phyloP scores from a whole-genome alignment of 2,113 vertebrate genomes.

The Petromus typicus region DNA sequence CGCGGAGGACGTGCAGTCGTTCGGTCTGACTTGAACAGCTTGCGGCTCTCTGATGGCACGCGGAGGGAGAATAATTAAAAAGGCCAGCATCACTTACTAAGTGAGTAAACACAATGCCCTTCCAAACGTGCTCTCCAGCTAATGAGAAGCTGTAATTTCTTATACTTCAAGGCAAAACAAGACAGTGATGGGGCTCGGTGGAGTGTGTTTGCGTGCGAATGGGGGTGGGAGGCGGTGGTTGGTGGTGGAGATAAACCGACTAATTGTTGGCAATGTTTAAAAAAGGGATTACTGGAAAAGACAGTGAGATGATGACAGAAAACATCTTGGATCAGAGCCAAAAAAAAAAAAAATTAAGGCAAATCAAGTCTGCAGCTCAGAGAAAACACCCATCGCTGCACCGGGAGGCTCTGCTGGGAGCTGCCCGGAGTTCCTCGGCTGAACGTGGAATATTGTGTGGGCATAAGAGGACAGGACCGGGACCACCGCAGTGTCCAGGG shows the following conservation, averaged over 20 bases:
- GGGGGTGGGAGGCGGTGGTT: constrained; percentile 73
- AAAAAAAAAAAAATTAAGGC: constrained; percentile 84
- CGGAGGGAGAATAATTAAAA: constrained; percentile 88
- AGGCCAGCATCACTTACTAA: constrained; percentile 88
- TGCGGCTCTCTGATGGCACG: constrained; percentile 86
- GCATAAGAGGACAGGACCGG: constrained; percentile 77
- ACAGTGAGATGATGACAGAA: constrained; percentile 88
- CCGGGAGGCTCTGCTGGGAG: constrained; percentile 80
- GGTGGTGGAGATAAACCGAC: constrained; percentile 82
- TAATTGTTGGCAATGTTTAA: constrained; percentile 90
- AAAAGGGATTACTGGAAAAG: constrained; percentile 89
- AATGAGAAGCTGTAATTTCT: constrained; percentile 90
- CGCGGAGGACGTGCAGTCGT: constrained; percentile 82
- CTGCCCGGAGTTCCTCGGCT: constrained; percentile 73
- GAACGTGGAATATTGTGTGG: constrained; percentile 76
- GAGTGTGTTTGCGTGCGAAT: constrained; percentile 76
- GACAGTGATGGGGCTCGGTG: constrained; percentile 85
- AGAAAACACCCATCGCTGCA: constrained; percentile 82
- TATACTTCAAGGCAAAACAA: constrained; percentile 88
- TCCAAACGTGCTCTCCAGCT: constrained; percentile 88
- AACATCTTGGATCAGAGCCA: constrained; percentile 89
- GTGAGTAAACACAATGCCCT: constrained; percentile 90
- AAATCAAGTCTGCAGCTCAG: constrained; percentile 86
- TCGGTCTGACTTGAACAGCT: constrained; percentile 84
- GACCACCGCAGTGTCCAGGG: constrained; percentile 67